Evolutionary conservation across 2,888 invertebrate genomes (phyloP).

Genomic region (Tachina lurida): DNA sequence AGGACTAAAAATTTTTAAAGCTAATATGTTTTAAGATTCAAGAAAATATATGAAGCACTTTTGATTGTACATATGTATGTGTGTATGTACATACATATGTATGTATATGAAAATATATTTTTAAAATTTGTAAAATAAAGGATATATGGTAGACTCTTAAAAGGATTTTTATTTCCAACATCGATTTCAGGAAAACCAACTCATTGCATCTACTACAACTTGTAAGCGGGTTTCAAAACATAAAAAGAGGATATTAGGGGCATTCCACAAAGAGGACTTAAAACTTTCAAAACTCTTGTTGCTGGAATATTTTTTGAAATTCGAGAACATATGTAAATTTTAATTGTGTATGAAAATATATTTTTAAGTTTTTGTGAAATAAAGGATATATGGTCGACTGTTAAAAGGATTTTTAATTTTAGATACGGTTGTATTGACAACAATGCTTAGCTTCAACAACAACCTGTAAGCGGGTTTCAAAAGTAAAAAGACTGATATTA

Average conservation of each 20-base stretch:
- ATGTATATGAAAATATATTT: no score
- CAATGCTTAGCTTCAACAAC: background rate
- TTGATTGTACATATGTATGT: no score
- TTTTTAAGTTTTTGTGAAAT: background rate
- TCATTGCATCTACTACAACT: no score
- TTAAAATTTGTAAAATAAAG: background rate
- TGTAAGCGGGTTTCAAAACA: background rate
- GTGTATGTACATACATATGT: no score
- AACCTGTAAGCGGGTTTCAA: background rate
- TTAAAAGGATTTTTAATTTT: background rate
- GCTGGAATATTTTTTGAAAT: background rate
- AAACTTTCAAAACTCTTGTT: no score
- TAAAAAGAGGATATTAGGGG: no score
- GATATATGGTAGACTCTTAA: background rate
- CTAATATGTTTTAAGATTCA: no score
- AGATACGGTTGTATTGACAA: background rate
- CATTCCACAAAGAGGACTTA: no score
- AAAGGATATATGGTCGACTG: background rate
- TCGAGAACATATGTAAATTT: background rate
- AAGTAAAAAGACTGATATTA: background rate
- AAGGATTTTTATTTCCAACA: background rate
- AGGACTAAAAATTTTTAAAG: no score
- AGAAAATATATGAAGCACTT: no score
- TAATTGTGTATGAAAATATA: no score
- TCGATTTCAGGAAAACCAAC: background rate